Evolutionary conservation across 2,113 vertebrate species (phyloP).

Genomic region (Microcebus lehilahytsara): DNA sequence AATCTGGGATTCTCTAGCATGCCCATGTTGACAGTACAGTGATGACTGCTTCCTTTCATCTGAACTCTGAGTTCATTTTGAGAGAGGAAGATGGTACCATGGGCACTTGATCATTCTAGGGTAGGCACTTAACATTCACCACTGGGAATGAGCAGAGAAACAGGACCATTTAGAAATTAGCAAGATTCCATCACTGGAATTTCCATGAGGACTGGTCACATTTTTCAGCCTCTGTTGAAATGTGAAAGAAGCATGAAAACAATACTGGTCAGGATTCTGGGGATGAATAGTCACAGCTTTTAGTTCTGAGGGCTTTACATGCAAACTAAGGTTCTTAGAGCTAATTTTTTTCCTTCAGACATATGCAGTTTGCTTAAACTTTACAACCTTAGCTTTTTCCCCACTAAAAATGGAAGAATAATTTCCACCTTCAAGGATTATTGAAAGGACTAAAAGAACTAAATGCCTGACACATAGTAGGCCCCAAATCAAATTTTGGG

Average conservation of each 20-base stretch:
- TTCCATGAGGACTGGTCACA: conserved; percentile 42
- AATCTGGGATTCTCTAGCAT: background rate
- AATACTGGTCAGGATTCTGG: conserved; percentile 7
- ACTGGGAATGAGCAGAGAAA: conserved; percentile 26
- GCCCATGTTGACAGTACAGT: background rate
- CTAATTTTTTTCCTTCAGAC: background rate
- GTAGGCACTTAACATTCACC: conserved; percentile 58
- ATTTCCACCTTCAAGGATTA: background rate
- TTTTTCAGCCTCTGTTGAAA: conserved; percentile 52
- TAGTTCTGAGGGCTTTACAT: conserved; percentile 32
- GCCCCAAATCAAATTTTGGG: background rate
- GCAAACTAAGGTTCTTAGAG: background rate
- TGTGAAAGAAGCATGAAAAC: conserved; percentile 56
- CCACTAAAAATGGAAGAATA: background rate
- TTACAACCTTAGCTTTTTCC: background rate
- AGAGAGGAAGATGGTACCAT: conserved; percentile 1
- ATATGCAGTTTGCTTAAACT: conserved; percentile 1
- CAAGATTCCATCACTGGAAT: conserved; percentile 65
- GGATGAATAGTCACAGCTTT: background rate
- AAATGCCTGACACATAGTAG: background rate
- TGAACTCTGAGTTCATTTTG: conserved; percentile 31
- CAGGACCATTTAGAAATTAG: conserved; percentile 62
- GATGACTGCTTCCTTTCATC: background rate
- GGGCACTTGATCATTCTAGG: conserved; percentile 38
- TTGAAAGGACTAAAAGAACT: background rate